Base-by-base conservation (phyloP, 1,140 invertebrate species). In the Rhagoletis zephyria region DNA sequence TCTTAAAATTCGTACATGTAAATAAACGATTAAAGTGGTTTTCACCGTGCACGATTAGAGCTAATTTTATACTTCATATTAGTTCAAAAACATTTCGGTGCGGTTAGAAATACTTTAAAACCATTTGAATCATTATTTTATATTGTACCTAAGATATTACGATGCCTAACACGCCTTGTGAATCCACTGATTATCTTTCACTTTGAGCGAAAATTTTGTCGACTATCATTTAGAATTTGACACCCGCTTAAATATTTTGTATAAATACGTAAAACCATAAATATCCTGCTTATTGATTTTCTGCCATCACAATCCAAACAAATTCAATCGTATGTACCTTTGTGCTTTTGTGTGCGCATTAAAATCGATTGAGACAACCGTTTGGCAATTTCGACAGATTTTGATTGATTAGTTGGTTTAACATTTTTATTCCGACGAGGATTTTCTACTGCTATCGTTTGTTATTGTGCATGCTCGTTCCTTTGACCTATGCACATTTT, bases 321-420 rank as follows among this genome's bases (percentile, higher is more conserved):
- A 14, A 6, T 3, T 14, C 14, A 3, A 1, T 30, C 16, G 61
- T 2, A 63, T 74, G 10, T 67, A 40, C 12, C 10, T 56, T 56
- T 48, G 67, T 48, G 67, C 2, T 10, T 30, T 5, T 70, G 30
- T 30, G 64, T 70, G 67, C 12, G 67, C 67, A 30, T 0, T 16
- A 10, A 70, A 70, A 48, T 70, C 51, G 40, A 30, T 40, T 45
- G 30, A 7, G 42, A 70, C 67, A 70, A 70, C 67, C 45, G 67
- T 45, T 42, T 70, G 67, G 67, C 42, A 30, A 74, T 74, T 45
- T 74, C 67, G 67, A 74, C 67, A 74, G 67, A 74, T 74, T 74
- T 74, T 74, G 67, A 74, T 74, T 74, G 67, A 74, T 74, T 74
- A 14, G 40, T 10, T 74, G 67, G 42, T 74, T 45, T 74, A 16